Evolutionary conservation across 2,113 vertebrate species (phyloP).

Genomic region (Cebus imitator): DNA sequence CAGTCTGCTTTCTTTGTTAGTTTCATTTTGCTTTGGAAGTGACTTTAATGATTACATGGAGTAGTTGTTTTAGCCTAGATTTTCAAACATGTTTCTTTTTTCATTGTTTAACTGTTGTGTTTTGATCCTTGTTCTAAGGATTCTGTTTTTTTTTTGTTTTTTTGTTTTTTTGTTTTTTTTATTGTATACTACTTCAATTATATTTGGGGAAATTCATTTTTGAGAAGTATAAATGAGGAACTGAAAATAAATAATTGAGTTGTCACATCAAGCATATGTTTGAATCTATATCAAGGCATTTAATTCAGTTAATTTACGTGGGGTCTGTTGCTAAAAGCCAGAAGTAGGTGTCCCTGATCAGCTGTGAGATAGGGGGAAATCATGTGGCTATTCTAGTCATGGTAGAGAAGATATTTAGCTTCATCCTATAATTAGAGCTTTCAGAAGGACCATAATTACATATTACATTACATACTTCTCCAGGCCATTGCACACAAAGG

Average conservation of each 20-base stretch:
- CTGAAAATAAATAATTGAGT: neutral
- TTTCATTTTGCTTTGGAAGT: neutral
- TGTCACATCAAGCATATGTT: neutral
- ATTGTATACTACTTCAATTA: neutral
- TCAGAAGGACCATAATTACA: slow-evolving; percentile 53
- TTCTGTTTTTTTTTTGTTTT: slow-evolving; percentile 30
- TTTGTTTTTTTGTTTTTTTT: slow-evolving; percentile 24
- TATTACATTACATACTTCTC: slow-evolving; percentile 40
- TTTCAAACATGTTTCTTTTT: neutral
- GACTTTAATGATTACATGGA: neutral
- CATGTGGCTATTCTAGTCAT: neutral
- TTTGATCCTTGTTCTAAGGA: neutral
- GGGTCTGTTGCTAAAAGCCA: neutral
- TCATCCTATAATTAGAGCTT: slow-evolving; percentile 57
- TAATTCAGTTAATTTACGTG: neutral
- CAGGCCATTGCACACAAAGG: slow-evolving; percentile 44
- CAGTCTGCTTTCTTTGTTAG: neutral
- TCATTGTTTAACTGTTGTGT: neutral
- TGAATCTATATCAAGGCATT: neutral
- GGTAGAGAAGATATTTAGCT: slow-evolving; percentile 33
- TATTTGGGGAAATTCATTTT: slow-evolving; percentile 1
- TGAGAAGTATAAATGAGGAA: neutral
- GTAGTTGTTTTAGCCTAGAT: neutral
- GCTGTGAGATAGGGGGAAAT: neutral
- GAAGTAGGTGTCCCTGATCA: neutral